Percentiles rank a stretch among this genome's conserved stretches.
Evolutionary conservation across 2,888 invertebrate species (phyloP).

Genomic region (Lamellibrachia satsuma): DNA sequence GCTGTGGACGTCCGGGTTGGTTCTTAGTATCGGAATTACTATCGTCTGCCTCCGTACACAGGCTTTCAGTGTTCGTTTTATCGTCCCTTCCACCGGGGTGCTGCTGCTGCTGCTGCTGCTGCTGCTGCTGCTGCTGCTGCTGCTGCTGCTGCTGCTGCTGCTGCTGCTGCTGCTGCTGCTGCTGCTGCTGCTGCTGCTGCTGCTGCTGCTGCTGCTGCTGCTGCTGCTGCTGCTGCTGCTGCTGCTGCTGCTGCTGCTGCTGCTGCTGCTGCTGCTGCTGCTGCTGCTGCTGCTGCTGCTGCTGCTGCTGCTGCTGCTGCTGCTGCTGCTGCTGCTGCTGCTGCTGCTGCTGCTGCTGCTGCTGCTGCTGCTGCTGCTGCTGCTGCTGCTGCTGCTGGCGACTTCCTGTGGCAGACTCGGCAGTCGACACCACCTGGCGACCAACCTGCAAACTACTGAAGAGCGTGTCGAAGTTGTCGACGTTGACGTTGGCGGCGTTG

Average conservation of each 20-base stretch:
- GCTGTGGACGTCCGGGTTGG: not conserved
- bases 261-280: constrained; percentile 25
- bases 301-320: constrained; percentile 22
- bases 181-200: constrained; percentile 26
- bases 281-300: constrained; percentile 25
- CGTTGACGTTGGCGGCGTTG: not conserved
- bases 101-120: constrained; percentile 18
- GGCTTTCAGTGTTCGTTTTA: not conserved
- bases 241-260: constrained; percentile 26
- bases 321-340: constrained; percentile 22
- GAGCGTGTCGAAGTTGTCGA: not conserved
- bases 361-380: constrained; percentile 22
- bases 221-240: constrained; percentile 27
- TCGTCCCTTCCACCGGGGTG: not conserved
- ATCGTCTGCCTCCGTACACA: not conserved
- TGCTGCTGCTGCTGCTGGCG: constrained; percentile 19
- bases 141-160: constrained; percentile 24
- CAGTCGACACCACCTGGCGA: not conserved
- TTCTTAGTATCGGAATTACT: not conserved
- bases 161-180: constrained; percentile 27
- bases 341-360: constrained; percentile 25
- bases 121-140: no score
- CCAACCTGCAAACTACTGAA: constrained; percentile 17
- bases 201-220: constrained; percentile 26
- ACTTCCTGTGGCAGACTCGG: not conserved